Evolutionary conservation across 2,113 vertebrate genomes (phyloP).

Genomic region (Protobothrops flavoviridis): DNA sequence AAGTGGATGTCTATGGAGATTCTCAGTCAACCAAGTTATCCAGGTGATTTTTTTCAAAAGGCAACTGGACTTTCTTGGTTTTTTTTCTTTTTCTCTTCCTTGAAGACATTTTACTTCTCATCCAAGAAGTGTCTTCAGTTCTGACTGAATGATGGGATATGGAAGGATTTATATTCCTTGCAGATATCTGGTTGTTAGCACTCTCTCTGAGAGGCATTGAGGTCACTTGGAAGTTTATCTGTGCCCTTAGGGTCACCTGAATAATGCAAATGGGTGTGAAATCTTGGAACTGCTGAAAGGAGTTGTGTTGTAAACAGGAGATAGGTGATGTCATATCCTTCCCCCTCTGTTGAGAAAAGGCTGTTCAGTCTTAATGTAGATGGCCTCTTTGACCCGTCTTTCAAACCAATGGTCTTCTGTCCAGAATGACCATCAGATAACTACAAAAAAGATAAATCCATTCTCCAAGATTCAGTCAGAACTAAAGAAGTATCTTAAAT

Average conservation of each 20-base stretch:
- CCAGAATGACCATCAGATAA: background rate
- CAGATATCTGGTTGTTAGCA: background rate
- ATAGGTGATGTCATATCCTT: background rate
- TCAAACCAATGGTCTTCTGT: background rate
- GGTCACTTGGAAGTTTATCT: background rate
- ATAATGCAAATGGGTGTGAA: background rate
- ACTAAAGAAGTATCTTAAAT: too few species aligned
- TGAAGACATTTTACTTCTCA: background rate
- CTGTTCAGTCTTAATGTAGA: background rate
- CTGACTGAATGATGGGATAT: background rate
- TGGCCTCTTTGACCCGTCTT: background rate
- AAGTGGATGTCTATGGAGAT: background rate
- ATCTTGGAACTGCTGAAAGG: background rate
- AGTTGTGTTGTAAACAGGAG: background rate
- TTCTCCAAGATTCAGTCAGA: too few species aligned
- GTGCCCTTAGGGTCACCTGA: background rate
- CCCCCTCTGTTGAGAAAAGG: background rate
- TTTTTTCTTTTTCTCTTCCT: background rate
- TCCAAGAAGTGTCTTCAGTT: background rate
- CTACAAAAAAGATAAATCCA: too few species aligned
- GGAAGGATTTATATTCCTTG: background rate
- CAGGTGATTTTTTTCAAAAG: background rate
- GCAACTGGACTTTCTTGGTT: background rate
- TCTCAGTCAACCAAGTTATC: background rate
- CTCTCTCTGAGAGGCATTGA: background rate